Percentiles rank a stretch among this genome's conserved stretches.
Conservation (phyloP, 37 sponge, comb jelly and placozoan species). For the Crambe crambe region DNA sequence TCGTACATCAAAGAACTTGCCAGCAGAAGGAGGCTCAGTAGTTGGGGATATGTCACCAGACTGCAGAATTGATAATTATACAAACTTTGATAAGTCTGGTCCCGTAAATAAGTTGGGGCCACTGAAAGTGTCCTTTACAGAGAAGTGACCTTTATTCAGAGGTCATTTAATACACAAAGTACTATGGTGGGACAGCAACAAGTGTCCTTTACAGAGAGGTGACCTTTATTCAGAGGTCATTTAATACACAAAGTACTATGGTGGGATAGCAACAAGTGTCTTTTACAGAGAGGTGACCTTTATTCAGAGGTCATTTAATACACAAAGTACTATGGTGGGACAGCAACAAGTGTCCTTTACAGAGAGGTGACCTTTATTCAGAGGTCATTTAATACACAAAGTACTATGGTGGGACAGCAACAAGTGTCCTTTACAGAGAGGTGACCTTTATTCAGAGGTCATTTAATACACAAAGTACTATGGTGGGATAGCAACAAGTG, state of each 20-base stretch:
- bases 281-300: background rate
- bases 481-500: no score
- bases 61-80: no score
- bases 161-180: background rate
- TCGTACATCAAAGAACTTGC: constrained; percentile 36
- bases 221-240: background rate
- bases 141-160: background rate
- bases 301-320: background rate
- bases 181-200: background rate
- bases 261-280: no score
- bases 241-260: background rate
- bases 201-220: background rate
- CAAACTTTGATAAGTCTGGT: no score
- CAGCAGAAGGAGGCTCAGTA: background rate
- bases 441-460: background rate
- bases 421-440: background rate
- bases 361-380: background rate
- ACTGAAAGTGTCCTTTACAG: background rate
- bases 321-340: no score
- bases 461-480: background rate
- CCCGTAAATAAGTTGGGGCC: no score
- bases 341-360: background rate
- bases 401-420: background rate
- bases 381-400: background rate
- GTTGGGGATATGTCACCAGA: background rate